Evolutionary conservation across 2,888 invertebrate genomes (phyloP), one percentile per base, ranked within the genome.

Genomic region (Volucella inflata): DNA sequence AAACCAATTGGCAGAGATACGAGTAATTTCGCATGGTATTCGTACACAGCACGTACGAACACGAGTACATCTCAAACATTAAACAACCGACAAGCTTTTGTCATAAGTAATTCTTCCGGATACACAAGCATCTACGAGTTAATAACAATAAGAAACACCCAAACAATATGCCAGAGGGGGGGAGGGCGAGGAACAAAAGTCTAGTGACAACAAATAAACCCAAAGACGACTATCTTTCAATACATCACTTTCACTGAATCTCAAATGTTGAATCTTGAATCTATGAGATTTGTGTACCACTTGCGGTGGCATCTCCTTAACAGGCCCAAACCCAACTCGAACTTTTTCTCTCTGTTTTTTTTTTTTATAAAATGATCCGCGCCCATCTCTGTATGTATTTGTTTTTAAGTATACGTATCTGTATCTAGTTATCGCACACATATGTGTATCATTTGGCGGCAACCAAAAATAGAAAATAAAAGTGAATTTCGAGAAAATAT

Each of bases 211-310:
- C 67, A 59, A 60, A 68, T 17, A 44, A 55, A 50, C 46, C 62
- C 12, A 65, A 68, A 51, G 38, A 59, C 59, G 64, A 62, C 78
- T 30, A 30, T 30, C 53, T 46, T 57, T 70, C 67, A 72, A 83
- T 71, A 71, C 80, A 85, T 85, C 80, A 85, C 84, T 85, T 85
- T 85, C 84, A 85, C 84, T 85, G 84, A 80, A 85, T 85, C 75
- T 67, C 36, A 30, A 30, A 30, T 30, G 4, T 30, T 30, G 30
- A 30, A 30, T 30, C 30, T 30, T 3, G 65, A 80, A 72, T 80
- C 42, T 77, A 55, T 65, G 68, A 80, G 80, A 80, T 72, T 80
- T 76, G 53, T 76, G 67, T 79, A 72, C 65, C 79, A 65, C 42
- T 68, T 44, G 42, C 59, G 60, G 8, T 21, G 14, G 51, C 21